Evolutionary conservation across 2,888 invertebrate species (phyloP).

Genomic region (Neoascia interrupta): DNA sequence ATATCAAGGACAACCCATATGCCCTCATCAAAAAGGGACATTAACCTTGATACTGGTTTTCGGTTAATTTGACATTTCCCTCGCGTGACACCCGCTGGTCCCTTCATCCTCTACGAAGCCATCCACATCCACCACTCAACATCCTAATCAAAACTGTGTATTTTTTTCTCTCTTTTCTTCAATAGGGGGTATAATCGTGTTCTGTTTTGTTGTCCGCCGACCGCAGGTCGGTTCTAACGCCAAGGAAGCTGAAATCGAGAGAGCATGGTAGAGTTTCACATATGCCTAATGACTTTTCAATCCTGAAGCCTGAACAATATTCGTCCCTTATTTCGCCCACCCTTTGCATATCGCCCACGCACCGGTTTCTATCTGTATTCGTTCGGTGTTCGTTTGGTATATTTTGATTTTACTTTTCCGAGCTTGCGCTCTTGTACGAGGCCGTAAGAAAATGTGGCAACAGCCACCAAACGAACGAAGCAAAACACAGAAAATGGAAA

Average conservation of each 20-base stretch:
- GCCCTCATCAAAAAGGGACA: conserved; percentile 64
- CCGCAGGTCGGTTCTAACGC: too few species aligned
- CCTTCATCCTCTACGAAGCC: background rate
- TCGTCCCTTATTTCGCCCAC: conserved; percentile 13
- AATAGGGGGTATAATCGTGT: too few species aligned
- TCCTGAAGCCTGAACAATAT: conserved; percentile 27
- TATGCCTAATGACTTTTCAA: conserved; percentile 61
- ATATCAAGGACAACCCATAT: conserved; percentile 61
- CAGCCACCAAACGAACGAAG: conserved; percentile 56
- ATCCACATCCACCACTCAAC: background rate
- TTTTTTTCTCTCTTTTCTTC: too few species aligned
- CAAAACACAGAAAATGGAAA: conserved; percentile 62
- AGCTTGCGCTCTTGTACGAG: conserved; percentile 42
- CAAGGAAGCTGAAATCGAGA: too few species aligned
- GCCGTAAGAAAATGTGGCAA: conserved; percentile 19
- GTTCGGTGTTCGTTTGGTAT: conserved; percentile 1
- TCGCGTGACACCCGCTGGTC: too few species aligned
- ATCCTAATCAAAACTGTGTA: conserved; percentile 32
- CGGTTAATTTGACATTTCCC: conserved; percentile 53
- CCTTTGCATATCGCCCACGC: background rate
- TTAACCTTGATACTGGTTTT: conserved; percentile 68
- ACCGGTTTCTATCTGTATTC: background rate
- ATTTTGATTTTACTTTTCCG: conserved; percentile 51
- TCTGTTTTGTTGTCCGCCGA: background rate
- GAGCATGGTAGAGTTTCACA: conserved; percentile 44